Conservation (phyloP, 2,797 vertebrate genomes). For the Thamnophis elegans region DNA sequence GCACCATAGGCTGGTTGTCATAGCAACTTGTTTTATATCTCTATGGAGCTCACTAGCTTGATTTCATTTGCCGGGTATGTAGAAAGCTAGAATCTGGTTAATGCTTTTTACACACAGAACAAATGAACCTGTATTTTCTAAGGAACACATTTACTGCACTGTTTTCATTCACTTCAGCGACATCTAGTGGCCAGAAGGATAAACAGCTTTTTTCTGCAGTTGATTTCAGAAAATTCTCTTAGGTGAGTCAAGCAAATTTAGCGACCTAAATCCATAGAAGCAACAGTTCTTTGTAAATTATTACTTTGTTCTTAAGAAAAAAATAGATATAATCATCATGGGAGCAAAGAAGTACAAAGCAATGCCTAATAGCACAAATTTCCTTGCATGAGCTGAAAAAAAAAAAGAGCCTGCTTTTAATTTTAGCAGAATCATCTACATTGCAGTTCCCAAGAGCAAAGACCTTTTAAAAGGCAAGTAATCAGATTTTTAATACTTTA, state of each 20-base stretch:
- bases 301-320: rapidly evolving
- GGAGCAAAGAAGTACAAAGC: rapidly evolving
- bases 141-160: not conserved
- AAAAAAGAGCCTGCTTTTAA: not conserved
- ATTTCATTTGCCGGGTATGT: not conserved
- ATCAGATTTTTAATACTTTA: not conserved
- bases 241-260: not conserved
- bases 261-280: not conserved
- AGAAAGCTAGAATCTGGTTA: not conserved
- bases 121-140: not conserved
- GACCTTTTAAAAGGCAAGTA: not conserved
- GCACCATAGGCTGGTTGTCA: constrained; percentile 37
- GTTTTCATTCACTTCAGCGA: not conserved
- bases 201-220: not conserved
- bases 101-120: rapidly evolving
- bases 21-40: constrained; percentile 33
- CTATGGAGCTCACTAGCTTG: not conserved
- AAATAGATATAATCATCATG: rapidly evolving
- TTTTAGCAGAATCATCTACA: not conserved
- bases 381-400: not conserved
- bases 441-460: not conserved
- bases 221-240: rapidly evolving
- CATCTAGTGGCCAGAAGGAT: not conserved
- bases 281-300: not conserved
- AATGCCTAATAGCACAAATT: rapidly evolving